Evolutionary conservation across 2,797 vertebrate species (phyloP).

Genomic region (Enteromius viviparus): DNA sequence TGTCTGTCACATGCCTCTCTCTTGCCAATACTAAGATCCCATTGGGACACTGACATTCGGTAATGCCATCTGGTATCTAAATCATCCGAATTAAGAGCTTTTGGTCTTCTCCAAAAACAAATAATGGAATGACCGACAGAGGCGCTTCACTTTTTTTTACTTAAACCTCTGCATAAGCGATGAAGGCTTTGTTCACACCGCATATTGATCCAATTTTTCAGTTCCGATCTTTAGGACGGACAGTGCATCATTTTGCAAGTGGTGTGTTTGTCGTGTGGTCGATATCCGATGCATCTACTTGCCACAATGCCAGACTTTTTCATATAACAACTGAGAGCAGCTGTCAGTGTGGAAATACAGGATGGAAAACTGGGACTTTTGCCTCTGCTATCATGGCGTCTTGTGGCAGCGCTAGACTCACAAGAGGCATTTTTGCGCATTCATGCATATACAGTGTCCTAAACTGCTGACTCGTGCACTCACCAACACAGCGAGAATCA

Average conservation of each 20-base stretch:
- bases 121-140: conserved; percentile 60
- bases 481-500: not conserved
- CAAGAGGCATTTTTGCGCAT: not conserved
- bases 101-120: conserved; percentile 72
- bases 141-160: conserved; percentile 72
- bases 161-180: conserved; percentile 77
- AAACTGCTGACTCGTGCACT: conserved; percentile 4
- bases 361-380: conserved; percentile 12
- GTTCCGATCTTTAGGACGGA: not conserved
- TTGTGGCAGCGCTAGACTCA: not conserved
- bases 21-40: conserved; percentile 42
- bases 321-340: not conserved
- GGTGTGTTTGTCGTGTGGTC: conserved; percentile 9
- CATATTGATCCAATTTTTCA: not conserved
- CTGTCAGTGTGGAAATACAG: conserved; percentile 15
- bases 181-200: conserved; percentile 39
- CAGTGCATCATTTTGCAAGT: not conserved
- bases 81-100: conserved; percentile 74
- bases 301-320: not conserved
- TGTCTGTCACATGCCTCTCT: conserved; percentile 39
- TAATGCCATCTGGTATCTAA: conserved; percentile 76
- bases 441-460: not conserved
- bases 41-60: conserved; percentile 70
- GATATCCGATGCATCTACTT: not conserved
- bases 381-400: not conserved